Conservation (phyloP, 2,797 vertebrate species). For the Meda fulgida region DNA sequence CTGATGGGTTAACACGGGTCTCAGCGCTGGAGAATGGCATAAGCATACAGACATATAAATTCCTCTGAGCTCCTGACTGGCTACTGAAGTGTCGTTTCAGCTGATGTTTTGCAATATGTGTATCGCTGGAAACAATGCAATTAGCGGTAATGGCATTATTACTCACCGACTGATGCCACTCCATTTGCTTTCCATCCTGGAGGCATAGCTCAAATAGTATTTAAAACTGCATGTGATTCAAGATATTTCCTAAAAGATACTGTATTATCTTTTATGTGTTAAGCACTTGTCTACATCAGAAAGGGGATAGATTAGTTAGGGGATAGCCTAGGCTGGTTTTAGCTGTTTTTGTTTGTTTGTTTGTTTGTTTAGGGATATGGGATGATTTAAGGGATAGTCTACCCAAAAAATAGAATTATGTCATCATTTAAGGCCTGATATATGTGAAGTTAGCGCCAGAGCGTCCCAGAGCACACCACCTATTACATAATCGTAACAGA, state of each 20-base stretch:
- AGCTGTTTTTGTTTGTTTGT: not conserved
- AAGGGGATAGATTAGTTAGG: not conserved
- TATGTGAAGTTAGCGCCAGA: not conserved
- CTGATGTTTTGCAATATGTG: constrained; percentile 33
- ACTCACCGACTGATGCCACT: constrained; percentile 1
- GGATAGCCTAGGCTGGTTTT: not conserved
- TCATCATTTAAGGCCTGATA: not conserved
- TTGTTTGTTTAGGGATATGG: not conserved
- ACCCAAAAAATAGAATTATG: not conserved
- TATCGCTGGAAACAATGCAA: constrained; percentile 27
- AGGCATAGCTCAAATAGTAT: constrained; percentile 18
- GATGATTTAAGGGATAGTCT: not conserved
- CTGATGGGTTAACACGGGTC: constrained; percentile 40
- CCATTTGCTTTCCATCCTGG: constrained; percentile 19
- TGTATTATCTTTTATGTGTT: not conserved
- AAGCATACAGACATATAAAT: not conserved
- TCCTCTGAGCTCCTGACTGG: constrained; percentile 38
- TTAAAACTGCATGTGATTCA: constrained; percentile 7
- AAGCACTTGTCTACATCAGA: not conserved
- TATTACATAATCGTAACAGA: not conserved
- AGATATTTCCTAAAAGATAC: not conserved
- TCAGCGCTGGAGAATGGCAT: constrained; percentile 24
- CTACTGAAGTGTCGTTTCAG: constrained; percentile 18
- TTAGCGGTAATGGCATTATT: constrained; percentile 28
- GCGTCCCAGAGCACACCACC: not conserved